Evolutionary conservation across 2,797 vertebrate species (phyloP).

Genomic region (Siniperca scherzeri): DNA sequence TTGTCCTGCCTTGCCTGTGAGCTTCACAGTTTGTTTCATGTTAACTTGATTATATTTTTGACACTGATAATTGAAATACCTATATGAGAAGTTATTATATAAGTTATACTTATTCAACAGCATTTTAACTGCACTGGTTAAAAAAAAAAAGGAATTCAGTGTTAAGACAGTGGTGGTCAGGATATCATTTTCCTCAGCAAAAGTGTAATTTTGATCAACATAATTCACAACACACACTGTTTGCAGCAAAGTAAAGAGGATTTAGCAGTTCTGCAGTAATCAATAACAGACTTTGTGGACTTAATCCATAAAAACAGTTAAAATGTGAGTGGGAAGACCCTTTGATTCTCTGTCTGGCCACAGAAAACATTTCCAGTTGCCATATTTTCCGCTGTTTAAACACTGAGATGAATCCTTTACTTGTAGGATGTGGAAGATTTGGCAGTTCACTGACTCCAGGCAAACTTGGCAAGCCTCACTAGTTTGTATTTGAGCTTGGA

Average conservation of each 20-base stretch:
- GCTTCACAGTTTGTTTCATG: constrained; percentile 37
- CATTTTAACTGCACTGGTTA: constrained; percentile 7
- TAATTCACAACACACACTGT: constrained; percentile 21
- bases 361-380: constrained; percentile 67
- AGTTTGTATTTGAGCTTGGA: constrained; percentile 65
- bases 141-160: not conserved
- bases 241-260: constrained; percentile 43
- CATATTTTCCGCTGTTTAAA: constrained; percentile 66
- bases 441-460: constrained; percentile 69
- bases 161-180: constrained; percentile 5
- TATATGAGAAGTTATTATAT: not conserved
- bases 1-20: constrained; percentile 31
- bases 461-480: constrained; percentile 69
- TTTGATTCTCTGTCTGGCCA: constrained; percentile 80
- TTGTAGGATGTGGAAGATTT: constrained; percentile 73
- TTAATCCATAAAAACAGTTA: constrained; percentile 60
- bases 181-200: not conserved
- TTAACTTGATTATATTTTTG: constrained; percentile 59
- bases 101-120: constrained; percentile 5
- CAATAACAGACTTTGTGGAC: constrained; percentile 61
- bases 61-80: constrained; percentile 15
- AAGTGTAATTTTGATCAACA: constrained; percentile 9
- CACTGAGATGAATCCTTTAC: constrained; percentile 71
- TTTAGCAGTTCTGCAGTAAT: constrained; percentile 53
- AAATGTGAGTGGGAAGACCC: constrained; percentile 71